Evolutionary conservation across 2,113 vertebrate genomes (phyloP), one percentile per base, ranked within the genome.

Genomic region (Ceyx melanurus): DNA sequence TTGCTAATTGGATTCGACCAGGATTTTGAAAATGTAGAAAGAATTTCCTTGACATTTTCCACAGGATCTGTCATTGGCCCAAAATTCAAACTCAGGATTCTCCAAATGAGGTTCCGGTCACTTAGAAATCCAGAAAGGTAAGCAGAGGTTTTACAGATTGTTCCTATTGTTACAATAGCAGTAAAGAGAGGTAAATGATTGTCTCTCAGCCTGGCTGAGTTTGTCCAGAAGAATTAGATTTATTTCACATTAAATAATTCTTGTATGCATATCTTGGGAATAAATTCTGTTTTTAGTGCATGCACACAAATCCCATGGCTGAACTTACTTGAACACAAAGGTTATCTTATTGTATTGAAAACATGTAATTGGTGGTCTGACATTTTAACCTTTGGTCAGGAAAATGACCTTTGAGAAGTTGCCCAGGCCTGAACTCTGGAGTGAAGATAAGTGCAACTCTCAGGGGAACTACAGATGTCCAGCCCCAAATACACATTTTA

Each of bases 1-100:
- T 91, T 99, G 81, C 97, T 99, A 80, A 98, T 98, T 29, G 98
- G 98, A 94, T 99, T 99, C 12, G 96, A 98, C n/a, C 97, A 98
- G 57, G 98, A 99, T 62, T 88, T 99, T 65, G 97, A 97, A 42
- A 97, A 97, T 1, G 53, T 99, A 79, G 96, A 98, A 91, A 98
- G 97, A 74, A 97, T 99, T 94, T 99, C 98, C 20, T 77, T 99
- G 61, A 95, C 97, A 9, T 99, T 99, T 95, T 98, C 96, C 80
- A 99, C 98, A 0, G 98, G 98, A 31, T 98, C 98, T 35, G 61
- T 98, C 61, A 95, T 99, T 13, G 98, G 99, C 11, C 98, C 98
- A 1, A 98, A 97, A n/a, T 98, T 99, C 96, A 99, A 99, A 76
- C 98, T 99, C 90, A 95, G 98, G 58, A 97, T 99, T 53, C 96